These are phyloP conservation scores for Vulpes vulpes DNA, from an alignment of 2,113 vertebrate genomes.

Conservation along the genomic window DNA sequence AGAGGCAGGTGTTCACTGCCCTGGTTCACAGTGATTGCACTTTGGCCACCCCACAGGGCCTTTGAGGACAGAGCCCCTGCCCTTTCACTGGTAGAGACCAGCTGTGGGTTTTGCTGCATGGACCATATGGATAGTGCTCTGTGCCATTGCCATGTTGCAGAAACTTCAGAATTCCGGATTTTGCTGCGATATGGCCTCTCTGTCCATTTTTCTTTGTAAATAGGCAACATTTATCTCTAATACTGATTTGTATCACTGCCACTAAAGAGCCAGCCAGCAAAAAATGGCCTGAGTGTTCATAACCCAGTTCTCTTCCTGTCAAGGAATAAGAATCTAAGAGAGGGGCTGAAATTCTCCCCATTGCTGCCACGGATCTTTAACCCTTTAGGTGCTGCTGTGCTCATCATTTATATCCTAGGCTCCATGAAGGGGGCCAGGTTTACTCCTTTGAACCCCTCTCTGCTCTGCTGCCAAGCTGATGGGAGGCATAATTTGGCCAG, in stretches of 20 bases:
- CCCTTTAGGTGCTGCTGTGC: no score
- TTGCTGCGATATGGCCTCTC: neutral
- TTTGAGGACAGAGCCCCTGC: neutral
- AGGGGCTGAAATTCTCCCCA: neutral
- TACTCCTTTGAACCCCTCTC: neutral
- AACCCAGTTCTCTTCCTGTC: neutral
- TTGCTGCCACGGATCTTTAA: neutral
- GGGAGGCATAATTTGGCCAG: neutral
- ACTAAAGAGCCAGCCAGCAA: neutral
- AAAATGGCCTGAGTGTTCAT: neutral
- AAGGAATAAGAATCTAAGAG: neutral
- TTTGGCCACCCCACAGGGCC: neutral
- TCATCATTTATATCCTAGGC: neutral
- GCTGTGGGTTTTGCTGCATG: neutral
- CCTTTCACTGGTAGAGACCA: fast-evolving
- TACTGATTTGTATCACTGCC: neutral
- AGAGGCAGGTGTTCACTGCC: neutral
- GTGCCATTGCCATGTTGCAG: neutral
- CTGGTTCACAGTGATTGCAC: fast-evolving
- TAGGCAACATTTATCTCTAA: neutral
- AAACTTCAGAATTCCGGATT: neutral
- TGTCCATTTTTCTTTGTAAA: neutral
- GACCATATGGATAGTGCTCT: fast-evolving
- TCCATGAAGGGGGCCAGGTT: fast-evolving
- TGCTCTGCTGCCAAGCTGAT: neutral